phyloP scores from a whole-genome alignment of 2,797 vertebrate species.

The Psittacula derbiana region DNA sequence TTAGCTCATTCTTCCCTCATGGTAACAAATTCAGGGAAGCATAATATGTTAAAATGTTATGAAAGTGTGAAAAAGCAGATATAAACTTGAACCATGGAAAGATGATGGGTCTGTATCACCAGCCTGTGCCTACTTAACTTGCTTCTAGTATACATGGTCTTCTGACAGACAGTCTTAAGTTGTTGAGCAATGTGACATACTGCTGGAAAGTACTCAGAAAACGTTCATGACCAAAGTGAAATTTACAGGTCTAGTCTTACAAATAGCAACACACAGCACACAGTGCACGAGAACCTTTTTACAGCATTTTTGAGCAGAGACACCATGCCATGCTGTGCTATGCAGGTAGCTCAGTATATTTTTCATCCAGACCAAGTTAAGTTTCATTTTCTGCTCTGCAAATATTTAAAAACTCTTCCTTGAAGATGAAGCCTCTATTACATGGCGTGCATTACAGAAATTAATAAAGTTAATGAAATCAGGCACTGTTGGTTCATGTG shows the following conservation, averaged over 20 bases:
- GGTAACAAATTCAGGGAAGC: background rate
- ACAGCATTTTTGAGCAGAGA: background rate
- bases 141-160: background rate
- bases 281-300: background rate
- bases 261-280: background rate
- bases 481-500: background rate
- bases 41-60: background rate
- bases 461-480: slow-evolving; percentile 48
- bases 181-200: slow-evolving; percentile 17
- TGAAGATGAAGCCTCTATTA: background rate
- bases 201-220: slow-evolving; percentile 40
- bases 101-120: background rate
- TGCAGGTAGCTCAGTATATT: background rate
- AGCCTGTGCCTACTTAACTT: background rate
- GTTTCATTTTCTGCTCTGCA: background rate
- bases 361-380: background rate
- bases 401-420: background rate
- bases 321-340: rapidly evolving
- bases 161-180: background rate
- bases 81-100: background rate
- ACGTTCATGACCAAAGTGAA: background rate
- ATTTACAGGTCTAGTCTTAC: slow-evolving; percentile 31
- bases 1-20: slow-evolving; percentile 16
- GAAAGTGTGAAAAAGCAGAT: background rate
- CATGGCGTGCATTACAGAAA: background rate